Evolutionary conservation across 1,140 invertebrate genomes (phyloP).

Genomic region (Thrips palmi): DNA sequence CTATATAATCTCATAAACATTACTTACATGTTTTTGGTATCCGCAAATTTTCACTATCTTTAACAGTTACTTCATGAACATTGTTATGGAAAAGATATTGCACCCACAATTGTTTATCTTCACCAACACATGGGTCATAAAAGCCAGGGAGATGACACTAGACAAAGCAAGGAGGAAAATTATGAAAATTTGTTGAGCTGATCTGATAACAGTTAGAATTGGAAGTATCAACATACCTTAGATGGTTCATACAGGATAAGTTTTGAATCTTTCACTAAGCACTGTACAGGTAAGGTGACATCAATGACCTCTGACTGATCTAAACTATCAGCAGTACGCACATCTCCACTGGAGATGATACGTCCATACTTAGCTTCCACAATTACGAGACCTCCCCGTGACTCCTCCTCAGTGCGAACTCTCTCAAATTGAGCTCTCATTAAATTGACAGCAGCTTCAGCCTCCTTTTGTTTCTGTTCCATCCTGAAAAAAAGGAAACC

Average conservation of each 20-base stretch:
- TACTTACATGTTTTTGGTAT: constrained; percentile 50
- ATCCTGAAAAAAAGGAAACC: constrained; percentile 30
- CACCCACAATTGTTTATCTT: constrained; percentile 74
- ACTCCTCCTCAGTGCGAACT: constrained; percentile 55
- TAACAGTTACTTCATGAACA: constrained; percentile 57
- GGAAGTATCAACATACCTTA: constrained; percentile 42
- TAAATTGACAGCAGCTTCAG: constrained; percentile 63
- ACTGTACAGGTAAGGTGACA: constrained; percentile 84
- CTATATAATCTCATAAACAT: too few species aligned
- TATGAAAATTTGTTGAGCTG: not conserved
- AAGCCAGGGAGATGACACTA: constrained; percentile 91
- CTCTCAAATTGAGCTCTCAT: constrained; percentile 70
- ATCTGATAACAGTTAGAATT: not conserved
- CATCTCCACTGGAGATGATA: constrained; percentile 20
- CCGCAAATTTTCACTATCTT: constrained; percentile 56
- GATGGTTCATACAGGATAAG: constrained; percentile 66
- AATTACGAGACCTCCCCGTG: constrained; percentile 67
- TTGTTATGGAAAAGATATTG: constrained; percentile 70
- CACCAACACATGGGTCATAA: constrained; percentile 87
- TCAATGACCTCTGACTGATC: constrained; percentile 52
- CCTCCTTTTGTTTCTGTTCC: constrained; percentile 61
- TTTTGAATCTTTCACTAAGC: constrained; percentile 78
- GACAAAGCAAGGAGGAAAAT: constrained; percentile 19
- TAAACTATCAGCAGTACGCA: constrained; percentile 18
- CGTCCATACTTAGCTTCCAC: constrained; percentile 68